These are phyloP conservation scores for Paratilapia polleni DNA, from an alignment of 2,113 vertebrate genomes.

Conservation along the genomic window DNA sequence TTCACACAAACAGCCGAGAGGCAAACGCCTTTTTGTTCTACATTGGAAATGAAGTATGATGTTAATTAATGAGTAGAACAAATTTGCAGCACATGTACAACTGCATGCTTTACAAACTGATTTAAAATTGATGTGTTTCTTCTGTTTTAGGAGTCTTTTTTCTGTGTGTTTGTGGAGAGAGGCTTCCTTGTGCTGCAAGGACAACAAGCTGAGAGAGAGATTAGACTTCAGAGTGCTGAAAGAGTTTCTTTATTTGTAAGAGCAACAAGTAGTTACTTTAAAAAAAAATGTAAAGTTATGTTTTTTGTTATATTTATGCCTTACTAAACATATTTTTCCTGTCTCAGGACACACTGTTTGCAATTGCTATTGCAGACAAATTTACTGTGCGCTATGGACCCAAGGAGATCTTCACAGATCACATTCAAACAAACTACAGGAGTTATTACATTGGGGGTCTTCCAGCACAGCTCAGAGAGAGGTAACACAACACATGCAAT, in stretches of 20 bases:
- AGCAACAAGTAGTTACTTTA: background rate
- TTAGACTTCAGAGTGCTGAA: constrained; percentile 31
- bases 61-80: background rate
- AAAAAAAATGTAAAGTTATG: background rate
- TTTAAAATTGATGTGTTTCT: background rate
- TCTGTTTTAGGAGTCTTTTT: constrained; percentile 78
- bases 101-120: background rate
- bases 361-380: background rate
- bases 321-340: background rate
- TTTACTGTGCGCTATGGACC: constrained; percentile 11
- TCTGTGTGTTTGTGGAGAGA: constrained; percentile 82
- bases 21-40: constrained; percentile 86
- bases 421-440: constrained; percentile 57
- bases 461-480: constrained; percentile 80
- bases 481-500: constrained; percentile 62
- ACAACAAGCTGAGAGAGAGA: background rate
- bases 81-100: background rate
- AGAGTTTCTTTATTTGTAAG: constrained; percentile 69
- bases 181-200: constrained; percentile 71
- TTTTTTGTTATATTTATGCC: background rate
- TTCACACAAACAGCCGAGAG: constrained; percentile 82
- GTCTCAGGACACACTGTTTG: constrained; percentile 29
- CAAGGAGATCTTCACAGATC: background rate
- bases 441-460: constrained; percentile 89
- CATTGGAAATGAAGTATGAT: constrained; percentile 81